Percentiles rank a stretch among this genome's conserved stretches.
phyloP scores from a whole-genome alignment of 2,888 invertebrate species.

The Drosophila mercatorum region DNA sequence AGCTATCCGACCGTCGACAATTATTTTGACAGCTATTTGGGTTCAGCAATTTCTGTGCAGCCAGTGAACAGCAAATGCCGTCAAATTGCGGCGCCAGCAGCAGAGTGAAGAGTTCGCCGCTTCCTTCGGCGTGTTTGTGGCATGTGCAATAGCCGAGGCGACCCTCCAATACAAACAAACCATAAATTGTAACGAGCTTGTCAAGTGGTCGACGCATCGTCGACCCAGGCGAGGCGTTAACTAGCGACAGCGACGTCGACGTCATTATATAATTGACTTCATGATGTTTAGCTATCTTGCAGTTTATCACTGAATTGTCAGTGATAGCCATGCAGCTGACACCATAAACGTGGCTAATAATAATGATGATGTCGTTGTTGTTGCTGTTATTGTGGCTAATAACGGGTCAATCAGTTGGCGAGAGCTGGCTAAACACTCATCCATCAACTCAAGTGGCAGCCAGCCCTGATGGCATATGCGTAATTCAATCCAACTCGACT shows the following conservation, averaged over 20 bases:
- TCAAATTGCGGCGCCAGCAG: constrained; percentile 6
- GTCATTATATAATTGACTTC: constrained; percentile 65
- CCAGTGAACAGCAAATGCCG: constrained; percentile 12
- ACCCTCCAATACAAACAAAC: constrained; percentile 59
- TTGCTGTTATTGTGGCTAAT: constrained; percentile 5
- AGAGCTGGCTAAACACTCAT: constrained; percentile 20
- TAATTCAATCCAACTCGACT: constrained; percentile 39
- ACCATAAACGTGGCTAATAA: constrained; percentile 34
- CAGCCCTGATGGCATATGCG: constrained; percentile 43
- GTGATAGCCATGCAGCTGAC: constrained; percentile 36
- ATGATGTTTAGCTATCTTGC: constrained; percentile 62
- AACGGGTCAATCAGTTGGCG: constrained; percentile 9
- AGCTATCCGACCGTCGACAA: constrained; percentile 49
- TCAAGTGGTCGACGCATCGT: constrained; percentile 41
- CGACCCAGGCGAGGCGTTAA: constrained; percentile 22
- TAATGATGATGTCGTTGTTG: constrained; percentile 14
- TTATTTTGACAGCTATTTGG: constrained; percentile 60
- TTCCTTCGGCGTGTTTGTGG: neutral
- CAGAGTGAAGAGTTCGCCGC: neutral
- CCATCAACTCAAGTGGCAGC: constrained; percentile 36
- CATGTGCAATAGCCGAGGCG: constrained; percentile 16
- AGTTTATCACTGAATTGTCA: constrained; percentile 63
- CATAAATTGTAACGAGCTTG: constrained; percentile 74
- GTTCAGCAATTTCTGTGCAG: constrained; percentile 31
- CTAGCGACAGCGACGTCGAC: constrained; percentile 21